Conservation (phyloP, 1,140 invertebrate genomes). For the Drosophila punjabiensis region DNA sequence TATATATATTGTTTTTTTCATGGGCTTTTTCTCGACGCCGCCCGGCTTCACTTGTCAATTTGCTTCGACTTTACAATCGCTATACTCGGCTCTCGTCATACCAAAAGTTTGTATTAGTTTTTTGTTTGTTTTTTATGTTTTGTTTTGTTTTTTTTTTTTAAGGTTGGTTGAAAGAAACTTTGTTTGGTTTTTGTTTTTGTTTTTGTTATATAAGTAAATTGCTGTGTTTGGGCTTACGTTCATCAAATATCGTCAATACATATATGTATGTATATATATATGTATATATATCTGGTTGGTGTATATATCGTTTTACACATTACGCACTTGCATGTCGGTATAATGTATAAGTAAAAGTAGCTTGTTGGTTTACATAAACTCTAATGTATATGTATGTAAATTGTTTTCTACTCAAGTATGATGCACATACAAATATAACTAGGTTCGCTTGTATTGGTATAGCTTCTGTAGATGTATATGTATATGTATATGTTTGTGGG, state of each 20-base stretch:
- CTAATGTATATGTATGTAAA: conserved; percentile 71
- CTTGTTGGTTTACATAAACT: conserved; percentile 53
- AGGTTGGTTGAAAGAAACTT: conserved; percentile 51
- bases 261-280: conserved; percentile 13
- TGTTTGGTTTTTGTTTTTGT: conserved; percentile 29
- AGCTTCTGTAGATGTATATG: conserved; percentile 47
- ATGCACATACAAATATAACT: conserved; percentile 55
- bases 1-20: conserved; percentile 70
- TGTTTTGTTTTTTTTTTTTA: conserved; percentile 1
- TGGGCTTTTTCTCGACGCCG: conserved; percentile 20
- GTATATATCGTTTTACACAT: conserved; percentile 49
- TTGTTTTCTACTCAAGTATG: conserved; percentile 61
- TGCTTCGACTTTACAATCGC: conserved; percentile 45
- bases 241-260: conserved; percentile 52
- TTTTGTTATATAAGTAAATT: conserved; percentile 70
- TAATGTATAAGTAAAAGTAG: conserved; percentile 64
- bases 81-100: conserved; percentile 10
- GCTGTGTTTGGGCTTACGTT: conserved; percentile 64
- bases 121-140: conserved; percentile 34
- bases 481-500: conserved; percentile 13
- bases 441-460: conserved; percentile 47
- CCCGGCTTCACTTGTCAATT: conserved; percentile 26
- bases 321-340: conserved; percentile 39
- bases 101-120: conserved; percentile 29
- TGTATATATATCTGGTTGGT: conserved; percentile 31